A percentile compares a stretch with the other conserved stretches of the same genome.
These are phyloP conservation scores for Alca torda DNA, from an alignment of 2,797 vertebrate species.

Conservation along the genomic window DNA sequence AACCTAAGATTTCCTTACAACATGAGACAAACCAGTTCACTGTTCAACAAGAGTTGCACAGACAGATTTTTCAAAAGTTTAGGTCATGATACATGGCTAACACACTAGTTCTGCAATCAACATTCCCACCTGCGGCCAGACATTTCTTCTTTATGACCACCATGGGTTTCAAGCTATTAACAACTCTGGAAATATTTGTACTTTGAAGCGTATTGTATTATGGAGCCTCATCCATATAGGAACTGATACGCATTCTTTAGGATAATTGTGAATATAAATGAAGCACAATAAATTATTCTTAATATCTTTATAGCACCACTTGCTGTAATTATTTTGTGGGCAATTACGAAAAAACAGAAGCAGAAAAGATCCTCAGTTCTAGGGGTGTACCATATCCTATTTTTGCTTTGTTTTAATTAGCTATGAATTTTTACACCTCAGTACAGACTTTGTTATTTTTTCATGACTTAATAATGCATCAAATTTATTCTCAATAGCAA, in stretches of 20 bases:
- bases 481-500: background rate
- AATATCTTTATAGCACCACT: background rate
- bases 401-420: background rate
- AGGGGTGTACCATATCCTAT: fast-evolving
- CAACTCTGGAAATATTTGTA: background rate
- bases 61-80: background rate
- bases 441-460: background rate
- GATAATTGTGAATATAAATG: background rate
- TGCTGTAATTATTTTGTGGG: background rate
- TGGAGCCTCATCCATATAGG: background rate
- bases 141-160: background rate
- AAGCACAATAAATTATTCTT: background rate
- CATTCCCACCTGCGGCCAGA: background rate
- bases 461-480: background rate
- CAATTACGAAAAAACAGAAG: background rate
- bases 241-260: background rate
- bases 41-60: background rate
- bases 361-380: background rate
- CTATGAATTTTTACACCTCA: background rate
- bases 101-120: background rate
- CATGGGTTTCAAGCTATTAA: background rate
- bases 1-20: background rate
- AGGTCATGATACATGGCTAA: background rate
- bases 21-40: background rate
- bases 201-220: background rate